Base-by-base conservation (phyloP, 2,797 vertebrate genomes). In the Hyperoplus lanceolatus region DNA sequence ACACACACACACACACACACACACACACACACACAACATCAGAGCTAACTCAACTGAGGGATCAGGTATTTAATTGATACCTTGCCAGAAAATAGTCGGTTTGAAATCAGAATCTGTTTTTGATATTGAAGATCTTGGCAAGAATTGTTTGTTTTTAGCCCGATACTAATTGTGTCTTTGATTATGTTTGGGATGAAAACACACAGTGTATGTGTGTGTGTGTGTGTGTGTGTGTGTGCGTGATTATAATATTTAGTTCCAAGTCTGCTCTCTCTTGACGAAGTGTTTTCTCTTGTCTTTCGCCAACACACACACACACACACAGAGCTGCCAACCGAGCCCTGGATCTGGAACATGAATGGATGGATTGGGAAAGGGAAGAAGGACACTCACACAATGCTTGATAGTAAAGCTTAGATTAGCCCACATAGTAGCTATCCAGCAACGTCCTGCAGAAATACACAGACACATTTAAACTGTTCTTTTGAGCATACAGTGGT, bases 191-290 rank as follows among this genome's bases (percentile, higher is more conserved):
- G 51, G 70, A 49, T 70, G 45, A 71, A 66, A 50, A 29, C 57
- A 2, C 3, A 48, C 41, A 51, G 54, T 29, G 29, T 29, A 2
- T 29, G 29, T 29, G 29, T 29, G 29, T 29, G 29, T 29, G 3
- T 29, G 29, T 29, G 29, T 29, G 39, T 50, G 61, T 50, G 60
- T 55, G 11, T 49, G 36, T 63, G 65, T 58, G 41, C 29, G 42
- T 60, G 43, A 59, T 74, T 41, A n/a, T 55, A 59, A 43, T 49
- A 53, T 70, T 65, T 50, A 74, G 73, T 70, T 80, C 69, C 39
- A 60, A 57, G 51, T 74, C 65, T 73, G 77, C 57, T 60, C 58
- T 58, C 67, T 62, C 10, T 61, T 59, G 48, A 53, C 58, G 16
- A 5, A 42, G 51, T 0, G 1, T 36, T 21, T 21, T 51, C 57